Base-by-base conservation (phyloP, 1,140 invertebrate species). In the Drosophila azteca region DNA sequence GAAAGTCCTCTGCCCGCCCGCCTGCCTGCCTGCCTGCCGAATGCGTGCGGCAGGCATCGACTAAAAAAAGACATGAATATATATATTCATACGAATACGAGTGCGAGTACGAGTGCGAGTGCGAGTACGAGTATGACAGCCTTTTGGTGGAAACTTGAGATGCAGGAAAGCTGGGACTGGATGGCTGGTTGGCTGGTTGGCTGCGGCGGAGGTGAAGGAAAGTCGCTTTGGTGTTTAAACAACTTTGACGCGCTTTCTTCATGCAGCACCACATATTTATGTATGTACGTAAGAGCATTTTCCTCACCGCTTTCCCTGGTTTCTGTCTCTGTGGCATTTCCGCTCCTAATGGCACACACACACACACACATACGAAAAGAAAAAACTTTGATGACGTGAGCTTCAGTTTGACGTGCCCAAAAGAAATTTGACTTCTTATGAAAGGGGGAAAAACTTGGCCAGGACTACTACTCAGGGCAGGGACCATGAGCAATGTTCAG, bases 171-270 rank as follows among this genome's bases (percentile, higher is more conserved):
- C 35, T 39, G 35, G 3, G 31, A 9, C 31, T 35, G 31, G 9
- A 3, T 39, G 35, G 11, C 1, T 26, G 11, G 0, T 20, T 20
- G 17, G 1, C 17, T 20, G 17, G 17, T 1, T 20, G 17, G 35
- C 11, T 4, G 31, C 3, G 31, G 3, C 3, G 31, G 31, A 35
- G 35, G 11, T 31, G 29, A 31, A 5, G 35, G 3, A 39, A 57
- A 52, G 62, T 61, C 17, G 58, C 62, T 57, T 61, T 64, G 78
- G 65, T 72, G 78, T 85, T 82, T 82, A 87, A 85, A 85, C 81
- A 85, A 87, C 82, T 85, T 87, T 85, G 81, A 78, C 81, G 81
- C 69, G 64, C 65, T 74, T 74, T 66, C 58, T 77, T 15, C 60
- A 67, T 74, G 52, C 43, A 73, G 54, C 15, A 55, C 29, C 7